phyloP scores from a whole-genome alignment of 2,797 vertebrate genomes.

The Coccyzus lansbergi region DNA sequence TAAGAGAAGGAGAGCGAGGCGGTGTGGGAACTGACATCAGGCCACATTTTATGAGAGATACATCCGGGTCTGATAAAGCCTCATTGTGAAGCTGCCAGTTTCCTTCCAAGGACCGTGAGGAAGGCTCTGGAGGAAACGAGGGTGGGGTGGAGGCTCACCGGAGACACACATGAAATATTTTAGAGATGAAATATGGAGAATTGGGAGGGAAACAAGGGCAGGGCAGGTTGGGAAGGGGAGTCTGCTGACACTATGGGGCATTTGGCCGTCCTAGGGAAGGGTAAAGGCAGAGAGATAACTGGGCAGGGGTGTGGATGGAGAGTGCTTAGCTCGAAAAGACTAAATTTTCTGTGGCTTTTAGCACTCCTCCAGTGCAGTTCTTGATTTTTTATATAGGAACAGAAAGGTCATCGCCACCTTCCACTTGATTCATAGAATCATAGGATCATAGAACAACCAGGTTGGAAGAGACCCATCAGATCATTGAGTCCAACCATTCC shows the following conservation, averaged over 20 bases:
- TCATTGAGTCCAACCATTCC: too few species aligned
- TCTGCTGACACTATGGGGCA: not conserved
- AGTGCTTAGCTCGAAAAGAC: not conserved
- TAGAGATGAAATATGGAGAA: not conserved
- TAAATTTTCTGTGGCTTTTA: not conserved
- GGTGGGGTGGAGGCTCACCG: not conserved
- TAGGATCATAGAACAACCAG: too few species aligned
- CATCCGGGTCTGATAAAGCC: not conserved
- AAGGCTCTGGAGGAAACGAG: not conserved
- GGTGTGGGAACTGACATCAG: not conserved
- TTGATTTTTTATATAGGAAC: not conserved
- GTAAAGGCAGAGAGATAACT: not conserved
- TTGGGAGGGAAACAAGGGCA: not conserved
- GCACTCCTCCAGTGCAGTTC: not conserved
- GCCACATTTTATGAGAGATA: not conserved
- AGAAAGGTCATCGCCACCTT: accelerated
- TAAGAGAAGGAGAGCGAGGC: not conserved
- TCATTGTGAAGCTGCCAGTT: not conserved
- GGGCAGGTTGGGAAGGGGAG: not conserved
- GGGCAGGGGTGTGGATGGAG: not conserved
- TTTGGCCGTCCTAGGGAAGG: not conserved
- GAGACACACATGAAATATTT: not conserved
- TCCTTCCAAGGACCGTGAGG: not conserved
- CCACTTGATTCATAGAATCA: too few species aligned
- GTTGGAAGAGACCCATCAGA: too few species aligned